A percentile compares a stretch with the other conserved stretches of the same genome.
phyloP scores from a whole-genome alignment of 2,797 vertebrate species.

The Hozukius guyotensis region DNA sequence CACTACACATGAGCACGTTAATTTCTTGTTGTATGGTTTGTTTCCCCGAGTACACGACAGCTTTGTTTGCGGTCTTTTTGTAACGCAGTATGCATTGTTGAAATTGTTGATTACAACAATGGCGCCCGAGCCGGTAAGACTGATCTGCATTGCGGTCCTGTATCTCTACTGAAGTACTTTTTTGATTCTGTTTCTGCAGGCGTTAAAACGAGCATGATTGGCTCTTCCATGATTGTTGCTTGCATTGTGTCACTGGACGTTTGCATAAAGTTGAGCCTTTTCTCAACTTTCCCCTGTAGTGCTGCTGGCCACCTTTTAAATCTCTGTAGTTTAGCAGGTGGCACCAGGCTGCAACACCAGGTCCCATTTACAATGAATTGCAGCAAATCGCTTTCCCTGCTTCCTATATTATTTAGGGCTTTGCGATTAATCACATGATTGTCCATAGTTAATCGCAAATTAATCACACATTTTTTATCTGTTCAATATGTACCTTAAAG shows the following conservation, averaged over 20 bases:
- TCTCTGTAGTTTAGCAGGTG: neutral
- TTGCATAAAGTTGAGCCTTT: neutral
- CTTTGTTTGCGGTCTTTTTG: neutral
- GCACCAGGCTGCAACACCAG: neutral
- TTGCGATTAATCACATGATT: too few relatives aligned
- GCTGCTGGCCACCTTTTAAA: neutral
- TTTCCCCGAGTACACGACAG: neutral
- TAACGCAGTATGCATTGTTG: fast-evolving
- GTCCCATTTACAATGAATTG: neutral
- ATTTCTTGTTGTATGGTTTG: neutral
- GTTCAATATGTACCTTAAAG: too few relatives aligned
- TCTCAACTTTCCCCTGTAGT: neutral
- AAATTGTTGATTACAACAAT: too few relatives aligned
- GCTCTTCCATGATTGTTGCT: neutral
- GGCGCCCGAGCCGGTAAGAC: too few relatives aligned
- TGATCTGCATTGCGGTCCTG: too few relatives aligned
- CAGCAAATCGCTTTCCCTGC: neutral
- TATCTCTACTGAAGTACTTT: neutral
- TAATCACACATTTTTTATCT: too few relatives aligned
- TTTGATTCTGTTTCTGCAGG: neutral
- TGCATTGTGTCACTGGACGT: neutral
- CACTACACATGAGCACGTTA: neutral
- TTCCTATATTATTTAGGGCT: neutral
- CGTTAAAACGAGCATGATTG: neutral
- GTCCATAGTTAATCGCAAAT: too few relatives aligned